phyloP scores from a whole-genome alignment of 2,113 vertebrate species.

The Oncorhynchus nerka region DNA sequence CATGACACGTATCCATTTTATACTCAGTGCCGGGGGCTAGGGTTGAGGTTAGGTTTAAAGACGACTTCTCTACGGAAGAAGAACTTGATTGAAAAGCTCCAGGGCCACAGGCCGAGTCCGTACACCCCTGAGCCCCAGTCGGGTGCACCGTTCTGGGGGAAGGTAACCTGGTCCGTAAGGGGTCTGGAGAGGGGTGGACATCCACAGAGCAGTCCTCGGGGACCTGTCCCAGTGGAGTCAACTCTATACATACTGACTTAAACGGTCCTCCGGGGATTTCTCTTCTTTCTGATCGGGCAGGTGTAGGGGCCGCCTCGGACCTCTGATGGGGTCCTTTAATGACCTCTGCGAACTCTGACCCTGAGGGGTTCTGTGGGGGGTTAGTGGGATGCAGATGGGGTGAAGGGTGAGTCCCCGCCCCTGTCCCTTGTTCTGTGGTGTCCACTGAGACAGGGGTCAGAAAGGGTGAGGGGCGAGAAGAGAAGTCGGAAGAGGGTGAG shows the following conservation, averaged over 20 bases:
- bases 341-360: constrained; percentile 14
- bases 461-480: background rate
- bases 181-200: constrained; percentile 27
- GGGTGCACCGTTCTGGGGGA: constrained; percentile 34
- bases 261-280: constrained; percentile 9
- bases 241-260: constrained; percentile 24
- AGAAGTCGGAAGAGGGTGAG: constrained; percentile 5
- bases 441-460: constrained; percentile 19
- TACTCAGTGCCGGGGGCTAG: constrained; percentile 36
- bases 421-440: constrained; percentile 31
- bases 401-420: constrained; percentile 17
- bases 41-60: background rate
- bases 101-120: constrained; percentile 16
- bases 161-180: constrained; percentile 13
- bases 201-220: constrained; percentile 39
- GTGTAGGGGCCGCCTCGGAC: constrained; percentile 31
- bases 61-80: constrained; percentile 30
- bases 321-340: constrained; percentile 33
- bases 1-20: constrained; percentile 1
- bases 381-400: constrained; percentile 8
- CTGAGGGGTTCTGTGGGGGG: constrained; percentile 27
- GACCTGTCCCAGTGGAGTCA: constrained; percentile 32
- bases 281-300: constrained; percentile 24
- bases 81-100: constrained; percentile 23
- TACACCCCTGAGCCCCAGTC: constrained; percentile 21